Evolutionary conservation across 2,888 invertebrate genomes (phyloP).

Genomic region (Atrina japonica): DNA sequence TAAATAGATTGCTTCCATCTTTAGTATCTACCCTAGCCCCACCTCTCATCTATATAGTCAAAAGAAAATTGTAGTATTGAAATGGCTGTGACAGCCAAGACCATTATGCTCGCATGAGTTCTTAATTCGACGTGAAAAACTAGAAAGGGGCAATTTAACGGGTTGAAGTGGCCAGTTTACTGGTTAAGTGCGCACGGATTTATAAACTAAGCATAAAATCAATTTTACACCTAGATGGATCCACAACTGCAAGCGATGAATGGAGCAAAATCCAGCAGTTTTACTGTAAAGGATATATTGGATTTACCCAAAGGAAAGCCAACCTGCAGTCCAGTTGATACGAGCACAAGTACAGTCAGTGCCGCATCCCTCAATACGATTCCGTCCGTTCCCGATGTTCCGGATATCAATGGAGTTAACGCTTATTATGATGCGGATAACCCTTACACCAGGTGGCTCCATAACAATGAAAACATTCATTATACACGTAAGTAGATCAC

Average conservation of each 20-base stretch:
- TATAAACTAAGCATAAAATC: conserved; percentile 42
- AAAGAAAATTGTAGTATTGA: background rate
- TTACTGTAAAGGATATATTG: conserved; percentile 95
- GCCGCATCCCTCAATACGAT: conserved; percentile 50
- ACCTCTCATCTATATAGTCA: conserved; percentile 12
- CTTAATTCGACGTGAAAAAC: conserved; percentile 39
- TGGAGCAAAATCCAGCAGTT: conserved; percentile 86
- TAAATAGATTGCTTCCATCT: conserved; percentile 4
- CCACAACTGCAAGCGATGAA: conserved; percentile 83
- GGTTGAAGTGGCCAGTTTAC: conserved; percentile 46
- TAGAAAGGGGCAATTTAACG: conserved; percentile 42
- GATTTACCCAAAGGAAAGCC: conserved; percentile 88
- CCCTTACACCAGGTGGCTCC: conserved; percentile 82
- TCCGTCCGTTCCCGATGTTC: conserved; percentile 50
- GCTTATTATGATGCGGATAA: conserved; percentile 80
- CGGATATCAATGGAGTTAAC: conserved; percentile 54
- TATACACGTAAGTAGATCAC: conserved; percentile 69
- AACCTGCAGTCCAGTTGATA: conserved; percentile 67
- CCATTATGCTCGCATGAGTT: conserved; percentile 41
- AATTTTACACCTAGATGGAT: conserved; percentile 63
- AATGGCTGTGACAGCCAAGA: conserved; percentile 36
- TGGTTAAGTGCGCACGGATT: conserved; percentile 37
- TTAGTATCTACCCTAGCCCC: conserved; percentile 11
- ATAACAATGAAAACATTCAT: conserved; percentile 74
- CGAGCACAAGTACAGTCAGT: conserved; percentile 56